These are phyloP conservation scores for Nemopilema nomurai DNA, from an alignment of 30 jellyfish, hydroid and myxozoan species.

Conservation along the genomic window DNA sequence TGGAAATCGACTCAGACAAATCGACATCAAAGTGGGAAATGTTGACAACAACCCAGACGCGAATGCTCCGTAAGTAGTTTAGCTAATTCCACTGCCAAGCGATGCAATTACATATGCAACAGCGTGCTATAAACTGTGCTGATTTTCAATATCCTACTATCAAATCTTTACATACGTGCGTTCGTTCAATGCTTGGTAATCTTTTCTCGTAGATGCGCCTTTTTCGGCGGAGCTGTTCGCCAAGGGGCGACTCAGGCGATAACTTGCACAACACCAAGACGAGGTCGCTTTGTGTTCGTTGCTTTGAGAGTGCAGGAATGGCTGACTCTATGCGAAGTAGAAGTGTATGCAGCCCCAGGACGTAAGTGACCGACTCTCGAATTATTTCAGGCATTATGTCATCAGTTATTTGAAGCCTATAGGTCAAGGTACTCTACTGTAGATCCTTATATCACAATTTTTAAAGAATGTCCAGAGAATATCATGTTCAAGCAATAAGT, in stretches of 20 bases:
- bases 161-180: neutral
- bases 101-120: neutral
- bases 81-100: neutral
- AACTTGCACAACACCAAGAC: constrained; percentile 21
- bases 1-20: constrained; percentile 31
- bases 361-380: too few relatives aligned
- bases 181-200: neutral
- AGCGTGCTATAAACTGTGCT: too few relatives aligned
- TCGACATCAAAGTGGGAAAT: constrained; percentile 50
- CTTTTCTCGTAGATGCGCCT: constrained; percentile 31
- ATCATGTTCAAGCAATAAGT: too few relatives aligned
- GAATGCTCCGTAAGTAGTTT: constrained; percentile 41
- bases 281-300: constrained; percentile 49
- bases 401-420: too few relatives aligned
- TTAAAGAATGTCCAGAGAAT: neutral
- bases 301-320: constrained; percentile 19
- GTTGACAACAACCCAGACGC: constrained; percentile 36
- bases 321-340: constrained; percentile 58
- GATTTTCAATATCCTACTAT: too few relatives aligned
- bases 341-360: constrained; percentile 36
- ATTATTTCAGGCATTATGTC: too few relatives aligned
- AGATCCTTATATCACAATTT: too few relatives aligned
- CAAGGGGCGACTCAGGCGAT: constrained; percentile 15
- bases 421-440: too few relatives aligned
- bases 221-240: constrained; percentile 35